Evolutionary conservation across 1,140 invertebrate species (phyloP), one percentile per base, ranked within the genome.

Genomic region (Brachionus plicatilis): DNA sequence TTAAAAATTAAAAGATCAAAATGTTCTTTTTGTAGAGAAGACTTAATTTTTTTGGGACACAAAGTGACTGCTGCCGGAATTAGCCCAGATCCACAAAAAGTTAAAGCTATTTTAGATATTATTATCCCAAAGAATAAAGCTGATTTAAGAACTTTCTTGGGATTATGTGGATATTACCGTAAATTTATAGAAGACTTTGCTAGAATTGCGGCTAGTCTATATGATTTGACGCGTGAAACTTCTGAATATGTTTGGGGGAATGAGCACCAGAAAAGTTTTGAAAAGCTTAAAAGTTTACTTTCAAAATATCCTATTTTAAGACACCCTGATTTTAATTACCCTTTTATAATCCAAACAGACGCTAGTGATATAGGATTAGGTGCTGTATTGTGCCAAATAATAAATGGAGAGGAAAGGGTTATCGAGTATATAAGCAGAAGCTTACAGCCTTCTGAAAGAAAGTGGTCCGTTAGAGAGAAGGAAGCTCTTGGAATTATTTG

Each of bases 1-100:
- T 85, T 91, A 1, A 90, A 70, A 70, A 33, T 33, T 33, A 5
- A 33, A 33, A 33, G 29, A 33, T 33, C 1, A 33, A 5, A 33
- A 33, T 33, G 29, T 33, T 33, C 5, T 33, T 33, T 33, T 33
- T 6, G 29, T 3, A 33, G 29, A 33, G 29, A 33, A 12, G 85
- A 88, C 76, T 53, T 91, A 2, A 84, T 85, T 27, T 90, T 89
- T 85, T 85, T 91, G 29, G 90, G 90, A 0, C 88, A 87, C 80
- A 83, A 85, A 7, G 72, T 86, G 4, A 68, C 70, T 27, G 75
- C 29, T 14, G 66, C 84, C 7, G 86, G 83, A 4, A 72, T 86
- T 4, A 14, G 27, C 29, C 53, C 84, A 33, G 29, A 6, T 33
- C 3, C 29, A 33, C 29, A 33, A 33, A 33, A 33, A 33, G 3